A percentile compares a stretch with the other conserved stretches of the same genome.
Evolutionary conservation across 2,797 vertebrate species (phyloP).

Genomic region (Clarias fuscus): DNA sequence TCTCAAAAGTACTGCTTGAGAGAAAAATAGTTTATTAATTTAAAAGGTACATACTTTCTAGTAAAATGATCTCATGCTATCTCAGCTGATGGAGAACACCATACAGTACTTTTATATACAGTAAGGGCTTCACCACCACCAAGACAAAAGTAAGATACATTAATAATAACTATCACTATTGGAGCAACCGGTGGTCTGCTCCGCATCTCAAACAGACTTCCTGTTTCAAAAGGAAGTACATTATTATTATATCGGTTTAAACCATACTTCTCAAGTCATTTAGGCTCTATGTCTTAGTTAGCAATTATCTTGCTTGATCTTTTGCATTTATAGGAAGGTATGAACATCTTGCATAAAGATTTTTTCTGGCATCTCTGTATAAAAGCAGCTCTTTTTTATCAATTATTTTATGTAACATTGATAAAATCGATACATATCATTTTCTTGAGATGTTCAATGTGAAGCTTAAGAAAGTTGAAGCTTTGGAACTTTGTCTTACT

Average conservation of each 20-base stretch:
- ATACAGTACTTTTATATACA: background rate
- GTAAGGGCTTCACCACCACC: background rate
- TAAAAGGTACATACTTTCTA: background rate
- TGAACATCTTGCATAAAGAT: background rate
- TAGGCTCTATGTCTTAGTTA: background rate
- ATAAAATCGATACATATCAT: background rate
- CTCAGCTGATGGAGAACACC: background rate
- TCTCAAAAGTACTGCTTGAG: background rate
- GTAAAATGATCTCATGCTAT: background rate
- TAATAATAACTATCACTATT: background rate
- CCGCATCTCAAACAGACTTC: background rate
- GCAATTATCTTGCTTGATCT: background rate
- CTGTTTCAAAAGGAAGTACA: background rate
- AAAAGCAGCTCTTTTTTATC: background rate
- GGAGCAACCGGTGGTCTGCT: background rate
- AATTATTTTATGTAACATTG: background rate
- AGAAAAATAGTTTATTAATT: background rate
- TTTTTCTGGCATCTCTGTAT: background rate
- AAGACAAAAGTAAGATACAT: background rate
- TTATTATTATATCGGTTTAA: background rate
- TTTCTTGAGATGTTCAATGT: background rate
- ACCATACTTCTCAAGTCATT: background rate
- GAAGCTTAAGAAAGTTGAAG: background rate
- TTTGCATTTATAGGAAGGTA: background rate
- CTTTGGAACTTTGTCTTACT: background rate